Evolutionary conservation across 1,140 invertebrate genomes (phyloP), one percentile per base, ranked within the genome.

Genomic region (Sinonovacula constricta): DNA sequence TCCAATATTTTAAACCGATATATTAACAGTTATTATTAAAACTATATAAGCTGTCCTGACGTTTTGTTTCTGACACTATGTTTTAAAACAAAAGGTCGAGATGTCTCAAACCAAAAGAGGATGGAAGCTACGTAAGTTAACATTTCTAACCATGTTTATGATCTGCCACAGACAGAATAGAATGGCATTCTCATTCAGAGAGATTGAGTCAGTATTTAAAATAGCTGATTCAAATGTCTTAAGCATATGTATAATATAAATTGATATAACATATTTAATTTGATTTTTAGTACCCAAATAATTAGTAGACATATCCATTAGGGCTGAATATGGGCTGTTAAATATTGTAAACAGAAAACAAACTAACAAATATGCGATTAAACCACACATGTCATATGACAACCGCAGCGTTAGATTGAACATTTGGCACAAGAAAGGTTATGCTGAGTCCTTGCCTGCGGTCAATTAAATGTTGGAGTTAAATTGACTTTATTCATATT

Each of bases 121-220:
- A 68, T 92, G 91, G 91, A 91, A 90, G 85, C 88, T 91, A 33
- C 90, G 91, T 91, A 88, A 91, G 90, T 90, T 68, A 45, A 34
- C 53, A 63, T 30, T 75, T 51, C 1, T 45, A 10, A 15, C 7
- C 1, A 3, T 2, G 22, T 12, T 12, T 10, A 12, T 2, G 7
- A 28, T n/a, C 0, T 22, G 14, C 33, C 14, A 22, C 3, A 56
- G 54, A 12, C 10, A 12, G 5, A 24, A 10, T 56, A n/a, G 7
- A 7, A 7, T 14, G 7, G 26, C 7, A 56, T 56, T 7, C 7
- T 22, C 22, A 56, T 5, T 12, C 5, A 12, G 10, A 56, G 26
- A 22, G 26, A 56, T 10, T 22, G 15, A 14, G 56, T 30, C 26
- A 12, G 15, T 56, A 5, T 12, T 22, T 12, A 10, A 56, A 12